phyloP scores from a whole-genome alignment of 2,888 invertebrate species.

The Protophormia terraenovae region DNA sequence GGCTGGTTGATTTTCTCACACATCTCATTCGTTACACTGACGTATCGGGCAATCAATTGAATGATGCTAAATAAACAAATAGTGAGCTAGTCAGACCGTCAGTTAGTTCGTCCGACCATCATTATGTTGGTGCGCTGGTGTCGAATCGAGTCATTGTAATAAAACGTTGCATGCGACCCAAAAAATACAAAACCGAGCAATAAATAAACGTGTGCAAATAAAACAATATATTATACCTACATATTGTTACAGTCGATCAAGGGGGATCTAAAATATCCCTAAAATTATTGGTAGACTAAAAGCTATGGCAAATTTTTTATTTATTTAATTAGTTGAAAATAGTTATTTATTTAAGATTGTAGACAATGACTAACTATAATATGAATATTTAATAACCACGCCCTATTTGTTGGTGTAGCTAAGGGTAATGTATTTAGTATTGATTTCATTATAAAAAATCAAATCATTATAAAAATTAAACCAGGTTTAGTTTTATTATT shows the following conservation, averaged over 20 bases:
- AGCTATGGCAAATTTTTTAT: too few species aligned
- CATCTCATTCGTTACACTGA: background rate
- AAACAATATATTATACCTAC: background rate
- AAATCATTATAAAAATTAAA: too few species aligned
- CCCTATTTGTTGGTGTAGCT: too few species aligned
- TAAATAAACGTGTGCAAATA: slow-evolving; percentile 14
- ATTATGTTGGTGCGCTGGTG: background rate
- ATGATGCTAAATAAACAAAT: background rate
- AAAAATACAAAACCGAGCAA: background rate
- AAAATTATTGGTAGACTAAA: too few species aligned
- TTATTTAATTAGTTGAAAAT: too few species aligned
- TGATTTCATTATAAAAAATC: too few species aligned
- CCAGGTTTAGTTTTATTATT: too few species aligned
- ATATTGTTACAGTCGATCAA: background rate
- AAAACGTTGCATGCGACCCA: slow-evolving; percentile 4
- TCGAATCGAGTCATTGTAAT: background rate
- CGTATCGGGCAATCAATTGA: slow-evolving; percentile 1
- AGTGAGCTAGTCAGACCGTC: background rate
- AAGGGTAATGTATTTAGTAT: too few species aligned
- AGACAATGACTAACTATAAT: too few species aligned
- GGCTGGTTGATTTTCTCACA: slow-evolving; percentile 9
- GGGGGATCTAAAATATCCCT: too few species aligned
- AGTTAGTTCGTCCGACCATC: background rate
- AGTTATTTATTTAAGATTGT: too few species aligned
- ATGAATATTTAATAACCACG: too few species aligned